Conservation (phyloP, 2,888 invertebrate genomes). For the Bimastos eiseni region DNA sequence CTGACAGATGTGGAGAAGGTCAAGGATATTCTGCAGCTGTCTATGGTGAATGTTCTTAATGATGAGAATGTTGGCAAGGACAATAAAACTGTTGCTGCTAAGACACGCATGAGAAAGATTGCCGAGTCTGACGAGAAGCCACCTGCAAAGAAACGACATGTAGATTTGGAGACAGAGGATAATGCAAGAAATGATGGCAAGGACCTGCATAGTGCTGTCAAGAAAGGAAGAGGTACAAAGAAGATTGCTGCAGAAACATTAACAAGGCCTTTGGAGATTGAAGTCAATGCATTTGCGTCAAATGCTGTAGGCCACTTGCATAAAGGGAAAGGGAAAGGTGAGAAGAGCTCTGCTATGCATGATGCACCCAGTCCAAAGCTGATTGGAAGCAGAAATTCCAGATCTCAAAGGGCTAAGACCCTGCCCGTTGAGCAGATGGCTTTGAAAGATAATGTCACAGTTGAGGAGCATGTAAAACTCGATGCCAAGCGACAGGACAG, state of each 20-base stretch:
- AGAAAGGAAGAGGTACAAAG: slow-evolving; percentile 13
- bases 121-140: neutral
- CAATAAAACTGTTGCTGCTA: neutral
- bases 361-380: neutral
- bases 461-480: neutral
- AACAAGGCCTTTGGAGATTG: neutral
- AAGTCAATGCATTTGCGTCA: neutral
- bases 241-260: neutral
- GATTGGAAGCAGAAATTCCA: neutral
- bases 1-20: neutral
- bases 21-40: neutral
- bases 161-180: neutral
- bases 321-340: neutral
- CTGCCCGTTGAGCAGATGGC: neutral
- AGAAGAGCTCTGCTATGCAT: neutral
- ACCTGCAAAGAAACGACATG: neutral
- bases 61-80: neutral
- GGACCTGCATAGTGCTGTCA: neutral
- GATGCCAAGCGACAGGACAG: neutral
- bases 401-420: neutral
- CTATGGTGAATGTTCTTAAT: neutral
- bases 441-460: neutral
- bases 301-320: neutral
- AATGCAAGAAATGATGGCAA: neutral
- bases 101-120: slow-evolving; percentile 13